A percentile compares a stretch with the other conserved stretches of the same genome.
phyloP scores from a whole-genome alignment of 35 echinoderm and acorn worm genomes.

The Acanthaster planci region DNA sequence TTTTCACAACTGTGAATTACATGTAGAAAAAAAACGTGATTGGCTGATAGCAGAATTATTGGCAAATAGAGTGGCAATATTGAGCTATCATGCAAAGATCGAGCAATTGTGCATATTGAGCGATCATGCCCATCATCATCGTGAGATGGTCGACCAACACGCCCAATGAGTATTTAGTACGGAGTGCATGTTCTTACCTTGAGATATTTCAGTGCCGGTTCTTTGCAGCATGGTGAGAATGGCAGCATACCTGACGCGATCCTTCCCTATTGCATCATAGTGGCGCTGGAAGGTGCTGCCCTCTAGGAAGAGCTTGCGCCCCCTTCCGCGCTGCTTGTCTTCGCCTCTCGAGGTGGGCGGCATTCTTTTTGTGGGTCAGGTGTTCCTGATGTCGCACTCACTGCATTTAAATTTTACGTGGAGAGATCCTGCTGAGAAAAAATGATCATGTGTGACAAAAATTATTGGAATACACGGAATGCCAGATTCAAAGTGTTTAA shows the following conservation, averaged over 20 bases:
- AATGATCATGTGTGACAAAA: no score
- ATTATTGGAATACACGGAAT: no score
- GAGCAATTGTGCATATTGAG: background rate
- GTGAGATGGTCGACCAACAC: background rate
- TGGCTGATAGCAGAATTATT: no score
- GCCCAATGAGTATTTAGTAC: background rate
- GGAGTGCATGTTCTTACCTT: background rate
- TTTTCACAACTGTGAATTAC: background rate
- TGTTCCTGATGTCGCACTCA: no score
- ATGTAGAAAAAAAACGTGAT: background rate
- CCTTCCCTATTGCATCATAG: conserved; percentile 4
- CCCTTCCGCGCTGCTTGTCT: conserved; percentile 1
- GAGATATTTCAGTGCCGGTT: conserved; percentile 4
- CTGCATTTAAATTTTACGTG: no score
- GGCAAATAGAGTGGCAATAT: no score
- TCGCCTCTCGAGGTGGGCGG: background rate
- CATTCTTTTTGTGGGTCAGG: background rate
- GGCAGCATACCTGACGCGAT: background rate
- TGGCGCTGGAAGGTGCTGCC: conserved; percentile 7
- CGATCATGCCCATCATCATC: background rate
- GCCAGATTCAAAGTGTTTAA: no score
- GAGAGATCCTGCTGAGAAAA: no score
- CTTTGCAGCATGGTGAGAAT: background rate
- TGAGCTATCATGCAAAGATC: background rate
- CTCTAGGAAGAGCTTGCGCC: conserved; percentile 8